Evolutionary conservation across 2,888 invertebrate species (phyloP).

Genomic region (Dynastes hyllus): DNA sequence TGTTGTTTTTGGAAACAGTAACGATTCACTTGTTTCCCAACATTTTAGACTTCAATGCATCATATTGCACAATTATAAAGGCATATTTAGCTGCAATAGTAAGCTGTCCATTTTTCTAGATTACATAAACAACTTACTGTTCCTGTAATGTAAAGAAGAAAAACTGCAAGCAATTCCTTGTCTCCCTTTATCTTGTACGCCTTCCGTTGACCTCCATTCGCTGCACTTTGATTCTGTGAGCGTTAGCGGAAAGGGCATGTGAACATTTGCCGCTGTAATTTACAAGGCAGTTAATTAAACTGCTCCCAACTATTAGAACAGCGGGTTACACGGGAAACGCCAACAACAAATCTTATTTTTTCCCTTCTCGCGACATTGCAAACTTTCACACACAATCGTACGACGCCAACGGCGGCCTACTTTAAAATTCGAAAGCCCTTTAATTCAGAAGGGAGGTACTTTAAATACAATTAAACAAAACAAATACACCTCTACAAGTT

Average conservation of each 20-base stretch:
- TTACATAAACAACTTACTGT: too few relatives aligned
- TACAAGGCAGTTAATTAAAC: constrained; percentile 14
- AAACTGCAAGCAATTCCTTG: too few relatives aligned
- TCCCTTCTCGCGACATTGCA: neutral
- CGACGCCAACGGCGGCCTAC: neutral
- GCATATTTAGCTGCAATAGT: too few relatives aligned
- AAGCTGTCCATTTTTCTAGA: too few relatives aligned
- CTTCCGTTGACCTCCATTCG: too few relatives aligned
- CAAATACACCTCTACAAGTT: constrained; percentile 43
- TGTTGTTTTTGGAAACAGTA: too few relatives aligned
- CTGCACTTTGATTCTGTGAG: neutral
- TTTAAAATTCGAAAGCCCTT: constrained; percentile 30
- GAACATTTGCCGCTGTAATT: neutral
- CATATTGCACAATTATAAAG: too few relatives aligned
- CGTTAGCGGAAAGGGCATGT: neutral
- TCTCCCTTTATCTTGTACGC: too few relatives aligned
- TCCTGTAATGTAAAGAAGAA: too few relatives aligned
- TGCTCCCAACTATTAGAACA: neutral
- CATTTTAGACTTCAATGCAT: too few relatives aligned
- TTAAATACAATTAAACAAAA: constrained; percentile 46
- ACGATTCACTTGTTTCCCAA: too few relatives aligned
- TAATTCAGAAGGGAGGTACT: constrained; percentile 35
- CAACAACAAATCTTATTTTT: constrained; percentile 28
- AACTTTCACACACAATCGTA: too few relatives aligned
- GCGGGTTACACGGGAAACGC: neutral